Evolutionary conservation across 2,113 vertebrate species (phyloP).

Genomic region (Brienomyrus brachyistius): DNA sequence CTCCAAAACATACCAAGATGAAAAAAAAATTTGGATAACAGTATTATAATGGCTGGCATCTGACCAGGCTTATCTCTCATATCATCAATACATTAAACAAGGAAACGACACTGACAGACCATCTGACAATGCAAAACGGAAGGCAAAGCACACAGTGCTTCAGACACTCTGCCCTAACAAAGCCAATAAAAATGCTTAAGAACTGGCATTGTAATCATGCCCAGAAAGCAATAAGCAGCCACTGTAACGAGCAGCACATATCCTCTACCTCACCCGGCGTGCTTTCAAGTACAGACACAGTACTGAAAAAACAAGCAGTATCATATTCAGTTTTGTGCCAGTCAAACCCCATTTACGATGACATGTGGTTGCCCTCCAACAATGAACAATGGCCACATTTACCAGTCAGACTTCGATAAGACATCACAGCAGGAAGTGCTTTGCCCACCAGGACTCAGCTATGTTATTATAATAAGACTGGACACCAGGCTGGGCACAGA

Average conservation of each 20-base stretch:
- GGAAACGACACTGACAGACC: neutral
- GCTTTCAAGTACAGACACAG: neutral
- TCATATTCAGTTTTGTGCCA: neutral
- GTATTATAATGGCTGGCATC: neutral
- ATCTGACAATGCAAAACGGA: slow-evolving; percentile 6
- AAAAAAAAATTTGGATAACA: neutral
- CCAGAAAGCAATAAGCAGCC: neutral
- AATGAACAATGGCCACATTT: slow-evolving; percentile 15
- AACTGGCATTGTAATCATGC: neutral
- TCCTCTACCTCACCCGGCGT: neutral
- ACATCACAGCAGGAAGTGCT: slow-evolving; percentile 14
- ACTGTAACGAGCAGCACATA: neutral
- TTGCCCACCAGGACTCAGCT: neutral
- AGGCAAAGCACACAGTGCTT: neutral
- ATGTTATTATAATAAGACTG: neutral
- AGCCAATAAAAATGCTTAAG: neutral
- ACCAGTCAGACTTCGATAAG: slow-evolving; percentile 6
- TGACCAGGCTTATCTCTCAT: neutral
- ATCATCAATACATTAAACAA: neutral
- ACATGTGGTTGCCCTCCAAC: neutral
- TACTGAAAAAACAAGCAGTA: neutral
- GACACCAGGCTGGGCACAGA: neutral
- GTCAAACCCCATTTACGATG: neutral
- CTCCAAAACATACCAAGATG: neutral
- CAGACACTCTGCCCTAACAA: neutral